A percentile compares a stretch with the other conserved stretches of the same genome.
Conservation (phyloP, 2,113 vertebrate genomes). For the Protobothrops flavoviridis region DNA sequence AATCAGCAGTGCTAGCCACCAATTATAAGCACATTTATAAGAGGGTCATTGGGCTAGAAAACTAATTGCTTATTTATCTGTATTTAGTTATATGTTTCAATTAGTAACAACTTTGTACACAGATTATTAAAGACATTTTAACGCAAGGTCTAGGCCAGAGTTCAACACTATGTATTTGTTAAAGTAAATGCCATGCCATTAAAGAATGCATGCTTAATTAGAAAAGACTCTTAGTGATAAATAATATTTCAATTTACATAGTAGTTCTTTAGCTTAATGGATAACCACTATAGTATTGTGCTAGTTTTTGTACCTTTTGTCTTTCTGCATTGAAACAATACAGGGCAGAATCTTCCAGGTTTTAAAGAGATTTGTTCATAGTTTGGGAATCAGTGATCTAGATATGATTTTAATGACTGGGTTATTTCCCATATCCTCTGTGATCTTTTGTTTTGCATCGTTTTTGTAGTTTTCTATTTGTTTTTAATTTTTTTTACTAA, state of each 20-base stretch:
- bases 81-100: background rate
- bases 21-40: slow-evolving; percentile 19
- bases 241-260: background rate
- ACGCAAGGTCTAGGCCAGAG: background rate
- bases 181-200: slow-evolving; percentile 25
- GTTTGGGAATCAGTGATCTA: background rate
- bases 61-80: slow-evolving; percentile 14
- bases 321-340: background rate
- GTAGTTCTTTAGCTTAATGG: background rate
- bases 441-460: background rate
- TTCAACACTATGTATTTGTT: slow-evolving; percentile 31
- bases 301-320: background rate
- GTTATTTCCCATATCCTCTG: background rate
- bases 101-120: slow-evolving; percentile 15
- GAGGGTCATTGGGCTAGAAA: background rate
- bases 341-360: no score
- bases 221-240: slow-evolving; percentile 42
- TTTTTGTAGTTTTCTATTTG: background rate
- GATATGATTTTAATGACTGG: background rate
- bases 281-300: background rate
- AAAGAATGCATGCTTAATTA: slow-evolving; percentile 54
- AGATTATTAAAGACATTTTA: slow-evolving; percentile 31
- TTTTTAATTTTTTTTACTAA: background rate
- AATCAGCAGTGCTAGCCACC: background rate
- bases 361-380: background rate